A percentile compares a stretch with the other conserved stretches of the same genome.
Conservation (phyloP, 2,113 vertebrate genomes). For the Uropsilus gracilis region DNA sequence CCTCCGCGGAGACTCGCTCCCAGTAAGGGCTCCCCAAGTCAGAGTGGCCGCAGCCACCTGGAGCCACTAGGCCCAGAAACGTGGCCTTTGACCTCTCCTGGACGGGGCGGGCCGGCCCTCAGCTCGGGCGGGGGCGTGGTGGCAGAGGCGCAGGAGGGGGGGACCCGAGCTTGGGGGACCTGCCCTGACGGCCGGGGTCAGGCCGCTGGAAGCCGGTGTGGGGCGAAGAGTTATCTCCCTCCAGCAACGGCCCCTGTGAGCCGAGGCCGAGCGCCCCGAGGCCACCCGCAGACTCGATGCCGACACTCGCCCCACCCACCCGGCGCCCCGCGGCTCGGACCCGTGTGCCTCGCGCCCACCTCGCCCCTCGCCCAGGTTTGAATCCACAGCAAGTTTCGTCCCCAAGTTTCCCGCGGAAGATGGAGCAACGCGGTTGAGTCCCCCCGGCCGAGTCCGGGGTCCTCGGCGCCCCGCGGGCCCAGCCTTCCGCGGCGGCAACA, state of each 20-base stretch:
- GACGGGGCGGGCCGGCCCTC: accelerated
- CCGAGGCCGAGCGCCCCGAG: background rate
- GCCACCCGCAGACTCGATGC: accelerated
- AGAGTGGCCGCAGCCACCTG: background rate
- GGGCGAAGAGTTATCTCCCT: background rate
- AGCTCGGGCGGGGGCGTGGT: background rate
- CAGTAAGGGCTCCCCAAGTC: background rate
- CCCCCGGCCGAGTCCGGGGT: background rate
- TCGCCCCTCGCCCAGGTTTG: background rate
- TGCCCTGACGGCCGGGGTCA: background rate
- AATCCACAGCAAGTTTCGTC: background rate
- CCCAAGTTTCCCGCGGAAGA: background rate
- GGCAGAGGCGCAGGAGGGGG: accelerated
- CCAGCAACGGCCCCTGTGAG: background rate
- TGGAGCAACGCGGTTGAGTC: background rate
- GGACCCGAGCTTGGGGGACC: too few species aligned
- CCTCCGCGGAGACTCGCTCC: accelerated
- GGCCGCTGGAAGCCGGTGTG: too few species aligned
- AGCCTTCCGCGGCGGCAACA: too few species aligned
- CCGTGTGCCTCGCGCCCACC: background rate
- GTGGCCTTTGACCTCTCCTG: accelerated
- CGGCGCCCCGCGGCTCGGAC: background rate
- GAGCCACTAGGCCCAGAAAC: accelerated
- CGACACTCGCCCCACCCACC: accelerated
- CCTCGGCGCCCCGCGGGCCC: accelerated